Base-by-base conservation (phyloP, 2,888 invertebrate species). In the Disparrhopalites patrizii region DNA sequence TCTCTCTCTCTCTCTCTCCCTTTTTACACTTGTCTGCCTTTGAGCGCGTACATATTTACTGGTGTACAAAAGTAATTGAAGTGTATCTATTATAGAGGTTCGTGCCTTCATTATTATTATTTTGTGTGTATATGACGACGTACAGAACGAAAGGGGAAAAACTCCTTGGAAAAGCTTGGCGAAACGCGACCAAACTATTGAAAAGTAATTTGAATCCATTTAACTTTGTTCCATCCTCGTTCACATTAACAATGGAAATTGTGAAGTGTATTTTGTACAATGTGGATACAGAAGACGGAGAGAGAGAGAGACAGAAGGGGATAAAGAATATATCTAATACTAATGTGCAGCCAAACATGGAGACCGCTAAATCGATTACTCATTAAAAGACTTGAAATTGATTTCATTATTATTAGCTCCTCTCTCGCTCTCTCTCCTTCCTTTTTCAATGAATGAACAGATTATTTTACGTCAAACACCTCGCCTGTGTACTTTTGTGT, bases 381-480 rank as follows among this genome's bases (percentile, higher is more conserved):
- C 47, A 47, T 47, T 47, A 47, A n/a, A n/a, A 7, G 47, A 23
- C 3, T 47, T 3, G 20, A 47, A 47, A 47, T 47, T 47, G 47
- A 47, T 47, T 47, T 47, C 20, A 47, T 47, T 47, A 47, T 47
- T 47, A n/a, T n/a, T n/a, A n/a, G n/a, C n/a, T n/a, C n/a, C n/a
- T n/a, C n/a, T 13, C 20, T 43, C 20, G 18, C n/a, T 43, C 13
- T 43, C 13, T 43, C 13, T 43, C 5, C 13, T 43, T 13, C 43
- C 43, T 43, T 13, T 7, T 20, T 3, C 13, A 13, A 43, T n/a
- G 36, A 10, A 36, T 36, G 18, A 20, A 10, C 47, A 47, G 47
- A 23, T n/a, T 23, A 4, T 13, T 23, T 23, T 5, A 5, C n/a
- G 3, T 23, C 15, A n/a, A 47, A 20, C 3, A 47, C 47, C 47